Evolutionary conservation across 2,888 invertebrate genomes (phyloP), one percentile per base, ranked within the genome.

Genomic region (Lithosia quadra): DNA sequence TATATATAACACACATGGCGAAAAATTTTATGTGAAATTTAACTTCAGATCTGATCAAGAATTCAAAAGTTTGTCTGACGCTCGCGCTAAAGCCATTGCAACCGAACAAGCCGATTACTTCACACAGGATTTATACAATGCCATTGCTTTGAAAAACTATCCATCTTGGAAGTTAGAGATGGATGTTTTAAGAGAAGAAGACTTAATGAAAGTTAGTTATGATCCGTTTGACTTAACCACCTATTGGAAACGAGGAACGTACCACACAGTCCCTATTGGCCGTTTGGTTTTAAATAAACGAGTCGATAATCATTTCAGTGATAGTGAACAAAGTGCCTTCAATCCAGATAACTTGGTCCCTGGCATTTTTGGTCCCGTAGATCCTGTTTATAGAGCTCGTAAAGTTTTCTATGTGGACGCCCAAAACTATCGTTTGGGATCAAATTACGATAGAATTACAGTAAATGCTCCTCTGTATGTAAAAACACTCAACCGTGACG

Each of bases 11-110:
- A 95, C 93, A 62, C 90, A 96, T 3, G 96, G 97, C 0, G 96
- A 97, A 65, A 91, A 95, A 28, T 95, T 96, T 77, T 99, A 97
- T 86, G 98, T 97, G 74, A 98, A 98, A 95, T 99, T 99, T 92
- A 98, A 98, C 88, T 97, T 96, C 85, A 98, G 98, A 96, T 97
- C 98, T 1, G 96, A 98, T 88, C 98, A 98, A 91, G 98, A 98
- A 10, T 97, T 99, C 76, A 97, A 96, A 86, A 97, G 97, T 88
- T 86, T 99, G 60, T 91, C 95, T 34, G 94, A 95, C 0, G 95
- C 96, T 1, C 95, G 95, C 84, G 98, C 97, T 0, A 94, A 83
- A 0, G 91, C 96, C 60, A 90, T 98, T 39, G 91, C 96, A n/a
- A 96, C 96, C 2, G 86, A 92, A 24, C 98, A 99, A 91, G 98